phyloP scores from a whole-genome alignment of 2,113 vertebrate genomes.

The Callipepla squamata region DNA sequence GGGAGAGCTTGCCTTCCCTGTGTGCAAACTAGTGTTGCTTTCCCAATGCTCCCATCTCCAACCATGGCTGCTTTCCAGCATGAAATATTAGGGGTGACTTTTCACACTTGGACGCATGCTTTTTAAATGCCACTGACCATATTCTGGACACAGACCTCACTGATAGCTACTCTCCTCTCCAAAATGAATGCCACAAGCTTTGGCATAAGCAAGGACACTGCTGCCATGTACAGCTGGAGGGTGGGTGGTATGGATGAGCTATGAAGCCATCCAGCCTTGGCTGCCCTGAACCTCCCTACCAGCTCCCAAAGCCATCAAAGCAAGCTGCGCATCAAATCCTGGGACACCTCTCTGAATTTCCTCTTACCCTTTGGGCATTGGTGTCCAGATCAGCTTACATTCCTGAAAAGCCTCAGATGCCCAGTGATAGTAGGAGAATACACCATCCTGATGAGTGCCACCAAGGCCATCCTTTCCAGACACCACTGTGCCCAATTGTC shows the following conservation, averaged over 20 bases:
- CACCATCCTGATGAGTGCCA: background rate
- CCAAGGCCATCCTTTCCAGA: background rate
- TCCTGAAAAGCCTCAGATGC: background rate
- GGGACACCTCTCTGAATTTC: background rate
- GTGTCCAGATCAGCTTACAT: background rate
- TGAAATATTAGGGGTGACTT: background rate
- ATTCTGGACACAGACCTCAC: background rate
- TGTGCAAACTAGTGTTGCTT: fast-evolving
- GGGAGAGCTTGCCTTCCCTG: background rate
- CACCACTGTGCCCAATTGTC: fast-evolving
- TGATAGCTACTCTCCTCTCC: background rate
- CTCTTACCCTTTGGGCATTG: background rate
- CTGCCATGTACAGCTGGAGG: background rate
- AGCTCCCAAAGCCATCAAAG: background rate
- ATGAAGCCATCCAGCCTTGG: background rate
- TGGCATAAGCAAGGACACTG: background rate
- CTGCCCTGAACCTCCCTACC: background rate
- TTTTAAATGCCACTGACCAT: fast-evolving
- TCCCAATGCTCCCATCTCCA: background rate
- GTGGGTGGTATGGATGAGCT: background rate
- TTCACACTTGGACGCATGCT: background rate
- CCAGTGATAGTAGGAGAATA: background rate
- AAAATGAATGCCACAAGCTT: background rate
- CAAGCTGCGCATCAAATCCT: background rate
- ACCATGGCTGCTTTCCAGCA: background rate